Conservation (phyloP, 2,888 invertebrate species). For the Lycophotia porphyrea region DNA sequence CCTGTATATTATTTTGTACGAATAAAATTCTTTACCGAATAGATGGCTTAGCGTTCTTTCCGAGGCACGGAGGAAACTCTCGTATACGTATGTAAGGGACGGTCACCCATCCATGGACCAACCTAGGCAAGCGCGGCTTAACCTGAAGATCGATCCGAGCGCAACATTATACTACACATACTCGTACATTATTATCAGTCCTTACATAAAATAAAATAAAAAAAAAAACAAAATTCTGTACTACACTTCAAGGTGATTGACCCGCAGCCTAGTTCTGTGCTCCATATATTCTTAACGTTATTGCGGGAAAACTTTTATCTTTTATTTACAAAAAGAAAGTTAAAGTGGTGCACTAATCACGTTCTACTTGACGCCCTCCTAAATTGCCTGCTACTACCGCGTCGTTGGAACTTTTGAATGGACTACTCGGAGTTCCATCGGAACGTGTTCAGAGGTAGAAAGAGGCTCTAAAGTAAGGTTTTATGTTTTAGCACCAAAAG, state of each 20-base stretch:
- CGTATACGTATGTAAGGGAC: too few species aligned
- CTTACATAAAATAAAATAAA: not conserved
- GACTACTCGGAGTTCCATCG: conserved; percentile 13
- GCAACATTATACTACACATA: too few species aligned
- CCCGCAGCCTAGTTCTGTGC: not conserved
- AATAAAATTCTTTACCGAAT: conserved; percentile 50
- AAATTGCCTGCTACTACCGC: conserved; percentile 38
- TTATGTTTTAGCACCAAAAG: not conserved
- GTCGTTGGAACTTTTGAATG: conserved; percentile 55
- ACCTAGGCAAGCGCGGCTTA: too few species aligned
- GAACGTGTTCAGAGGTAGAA: conserved; percentile 36
- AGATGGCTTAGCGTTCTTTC: too few species aligned
- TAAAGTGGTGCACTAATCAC: conserved; percentile 32
- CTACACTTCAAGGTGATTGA: conserved; percentile 15
- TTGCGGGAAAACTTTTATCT: conserved; percentile 32
- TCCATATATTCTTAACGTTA: not conserved
- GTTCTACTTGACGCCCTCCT: conserved; percentile 14
- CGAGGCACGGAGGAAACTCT: too few species aligned
- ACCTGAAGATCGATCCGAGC: too few species aligned
- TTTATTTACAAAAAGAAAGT: conserved; percentile 40
- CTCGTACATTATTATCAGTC: too few species aligned
- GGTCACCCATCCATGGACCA: too few species aligned
- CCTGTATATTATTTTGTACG: conserved; percentile 15
- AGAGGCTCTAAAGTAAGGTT: conserved; percentile 1
- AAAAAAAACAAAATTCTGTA: not conserved